Evolutionary conservation across 2,797 vertebrate genomes (phyloP).

Genomic region (Mormyrus hasselquistii): DNA sequence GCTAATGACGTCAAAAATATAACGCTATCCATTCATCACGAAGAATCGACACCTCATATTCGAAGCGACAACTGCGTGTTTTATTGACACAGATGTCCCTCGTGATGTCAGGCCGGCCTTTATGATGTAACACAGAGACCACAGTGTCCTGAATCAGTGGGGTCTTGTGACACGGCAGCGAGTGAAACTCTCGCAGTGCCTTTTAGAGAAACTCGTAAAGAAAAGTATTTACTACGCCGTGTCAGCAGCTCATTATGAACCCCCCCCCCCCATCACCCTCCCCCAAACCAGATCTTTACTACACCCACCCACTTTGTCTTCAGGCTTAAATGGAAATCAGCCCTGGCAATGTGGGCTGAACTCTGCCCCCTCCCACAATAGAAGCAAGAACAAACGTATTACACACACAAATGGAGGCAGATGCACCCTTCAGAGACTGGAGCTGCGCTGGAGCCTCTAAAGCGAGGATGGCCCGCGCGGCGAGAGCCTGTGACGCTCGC

Average conservation of each 20-base stretch:
- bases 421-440: background rate
- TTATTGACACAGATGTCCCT: background rate
- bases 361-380: background rate
- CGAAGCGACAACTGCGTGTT: background rate
- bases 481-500: background rate
- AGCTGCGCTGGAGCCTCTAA: background rate
- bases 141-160: background rate
- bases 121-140: background rate
- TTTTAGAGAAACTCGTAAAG: background rate
- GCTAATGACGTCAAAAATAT: background rate
- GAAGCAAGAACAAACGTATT: background rate
- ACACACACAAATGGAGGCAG: background rate
- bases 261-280: background rate
- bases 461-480: background rate
- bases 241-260: background rate
- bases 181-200: background rate
- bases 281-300: background rate
- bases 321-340: background rate
- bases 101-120: background rate
- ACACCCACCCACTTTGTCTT: background rate
- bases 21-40: background rate
- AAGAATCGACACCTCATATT: background rate
- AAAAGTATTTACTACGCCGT: background rate
- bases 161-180: background rate
- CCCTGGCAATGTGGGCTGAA: background rate